phyloP scores from a whole-genome alignment of 2,888 invertebrate genomes.

The Clusia tigrina region DNA sequence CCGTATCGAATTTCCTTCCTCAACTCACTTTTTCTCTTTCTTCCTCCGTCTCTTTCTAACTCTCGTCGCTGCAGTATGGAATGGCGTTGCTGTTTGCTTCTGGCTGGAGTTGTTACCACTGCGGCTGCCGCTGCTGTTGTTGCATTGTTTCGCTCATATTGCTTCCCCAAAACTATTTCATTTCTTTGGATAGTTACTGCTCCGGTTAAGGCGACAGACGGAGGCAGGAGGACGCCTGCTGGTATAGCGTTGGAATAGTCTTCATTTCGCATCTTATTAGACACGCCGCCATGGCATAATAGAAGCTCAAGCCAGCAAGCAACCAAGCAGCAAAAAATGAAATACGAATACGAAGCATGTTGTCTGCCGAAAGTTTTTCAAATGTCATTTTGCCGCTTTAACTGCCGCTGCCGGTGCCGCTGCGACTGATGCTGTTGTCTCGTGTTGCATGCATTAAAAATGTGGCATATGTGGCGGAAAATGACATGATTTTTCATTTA shows the following conservation, averaged over 20 bases:
- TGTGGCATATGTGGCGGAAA: slow-evolving; percentile 20
- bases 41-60: too few species aligned
- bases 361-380: background rate
- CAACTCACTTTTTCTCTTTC: slow-evolving; percentile 3
- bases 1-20: slow-evolving; percentile 14
- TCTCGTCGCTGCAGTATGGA: background rate
- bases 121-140: background rate
- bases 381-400: background rate
- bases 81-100: background rate
- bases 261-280: slow-evolving; percentile 12
- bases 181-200: background rate
- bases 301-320: background rate
- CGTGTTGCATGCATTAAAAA: slow-evolving; percentile 14
- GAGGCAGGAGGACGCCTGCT: background rate
- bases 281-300: slow-evolving; percentile 5
- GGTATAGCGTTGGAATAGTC: background rate
- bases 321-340: background rate
- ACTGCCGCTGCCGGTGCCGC: background rate
- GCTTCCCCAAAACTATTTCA: background rate
- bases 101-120: background rate
- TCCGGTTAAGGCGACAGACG: background rate
- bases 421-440: background rate
- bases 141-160: background rate
- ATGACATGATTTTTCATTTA: slow-evolving; percentile 18
- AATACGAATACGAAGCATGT: background rate